Evolutionary conservation across 2,113 vertebrate genomes (phyloP), one percentile per base, ranked within the genome.

Genomic region (Spermophilus dauricus): DNA sequence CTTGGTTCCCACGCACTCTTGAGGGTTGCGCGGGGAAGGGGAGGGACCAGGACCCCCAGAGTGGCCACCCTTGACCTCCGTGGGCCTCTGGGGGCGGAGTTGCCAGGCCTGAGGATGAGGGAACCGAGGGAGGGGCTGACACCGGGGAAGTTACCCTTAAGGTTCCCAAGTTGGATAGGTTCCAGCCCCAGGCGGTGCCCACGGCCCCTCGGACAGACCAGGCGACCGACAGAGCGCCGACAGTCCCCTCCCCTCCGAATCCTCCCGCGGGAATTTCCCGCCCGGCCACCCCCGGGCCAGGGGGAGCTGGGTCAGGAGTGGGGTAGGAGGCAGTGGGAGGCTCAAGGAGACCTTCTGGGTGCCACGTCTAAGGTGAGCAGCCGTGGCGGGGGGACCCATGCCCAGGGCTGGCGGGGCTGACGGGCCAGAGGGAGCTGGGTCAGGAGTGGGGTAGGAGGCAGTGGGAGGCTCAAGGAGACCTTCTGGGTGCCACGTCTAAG

Each of bases 71-170:
- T 34, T 8, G 8, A 16, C 42, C 32, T 32, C 63, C 2, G 53
- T 18, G 63, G 63, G 45, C 65, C 11, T 18, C 81, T 9, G 2
- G 11, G 89, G 63, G 63, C 17, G 39, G 76, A 28, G 42, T 56
- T 32, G 95, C 86, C 18, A 11, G 86, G 76, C 63, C 65, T 13
- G 2, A 22, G 37, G 83, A n/a, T 34, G 8, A 30, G 65, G 20
- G 16, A 34, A 8, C 34, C 7, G 24, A 86, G 80, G 37, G 42
- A 65, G 69, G 58, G n/a, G 39, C 93, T 37, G 39, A 82, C 90
- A 51, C n/a, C 39, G 1, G 86, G 84, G 90, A 96, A 97, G 97
- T 96, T 96, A 20, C 91, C 91, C 94, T 6, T 18, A 42, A 94
- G 85, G 88, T 85, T 32, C 67, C 53, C 61, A 85, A 96, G 90